phyloP scores from a whole-genome alignment of 2,797 vertebrate species.

The Florisuga fusca region DNA sequence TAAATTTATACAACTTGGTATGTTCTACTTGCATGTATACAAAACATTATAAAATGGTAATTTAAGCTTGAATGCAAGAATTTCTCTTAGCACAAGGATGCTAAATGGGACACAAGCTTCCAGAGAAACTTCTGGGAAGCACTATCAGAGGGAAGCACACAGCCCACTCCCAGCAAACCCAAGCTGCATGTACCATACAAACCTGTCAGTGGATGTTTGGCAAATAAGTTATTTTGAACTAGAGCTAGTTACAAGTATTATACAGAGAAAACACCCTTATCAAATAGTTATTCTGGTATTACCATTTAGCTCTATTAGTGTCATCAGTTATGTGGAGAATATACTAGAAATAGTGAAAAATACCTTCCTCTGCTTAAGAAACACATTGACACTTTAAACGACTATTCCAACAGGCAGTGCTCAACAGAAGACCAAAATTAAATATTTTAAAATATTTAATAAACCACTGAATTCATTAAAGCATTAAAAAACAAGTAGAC shows the following conservation, averaged over 20 bases:
- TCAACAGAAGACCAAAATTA: background rate
- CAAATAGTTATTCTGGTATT: background rate
- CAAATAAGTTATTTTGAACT: background rate
- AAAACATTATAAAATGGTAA: background rate
- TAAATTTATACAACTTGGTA: background rate
- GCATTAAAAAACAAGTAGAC: background rate
- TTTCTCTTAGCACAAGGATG: background rate
- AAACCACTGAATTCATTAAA: background rate
- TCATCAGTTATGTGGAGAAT: background rate
- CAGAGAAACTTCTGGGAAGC: background rate
- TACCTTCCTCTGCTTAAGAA: background rate
- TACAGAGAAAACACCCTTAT: background rate
- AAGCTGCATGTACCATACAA: background rate
- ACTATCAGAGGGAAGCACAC: background rate
- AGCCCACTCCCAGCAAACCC: background rate
- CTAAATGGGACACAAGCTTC: background rate
- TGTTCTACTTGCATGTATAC: background rate
- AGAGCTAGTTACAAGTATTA: background rate
- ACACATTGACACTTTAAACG: background rate
- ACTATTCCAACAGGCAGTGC: background rate
- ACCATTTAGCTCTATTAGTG: background rate
- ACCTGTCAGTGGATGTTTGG: background rate
- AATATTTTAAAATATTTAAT: background rate
- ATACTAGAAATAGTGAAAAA: background rate
- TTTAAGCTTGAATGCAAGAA: background rate